A percentile compares a stretch with the other conserved stretches of the same genome.
Conservation (phyloP, 2,888 invertebrate genomes). For the Pycnomerus fuliginosus region DNA sequence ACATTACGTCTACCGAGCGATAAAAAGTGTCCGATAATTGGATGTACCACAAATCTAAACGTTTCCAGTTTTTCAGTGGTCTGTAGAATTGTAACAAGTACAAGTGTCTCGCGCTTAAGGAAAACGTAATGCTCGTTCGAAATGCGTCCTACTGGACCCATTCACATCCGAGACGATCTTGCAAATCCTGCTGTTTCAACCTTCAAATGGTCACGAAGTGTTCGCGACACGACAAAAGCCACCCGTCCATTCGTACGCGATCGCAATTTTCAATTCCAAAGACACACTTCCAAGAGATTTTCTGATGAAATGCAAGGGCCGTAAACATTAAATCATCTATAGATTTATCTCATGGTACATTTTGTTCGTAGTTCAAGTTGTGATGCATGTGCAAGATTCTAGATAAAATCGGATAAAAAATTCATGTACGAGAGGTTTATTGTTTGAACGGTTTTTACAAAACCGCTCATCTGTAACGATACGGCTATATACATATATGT, state of each 20-base stretch:
- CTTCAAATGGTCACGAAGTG: not conserved
- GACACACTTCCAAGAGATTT: too few species aligned
- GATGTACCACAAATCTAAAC: conserved; percentile 7
- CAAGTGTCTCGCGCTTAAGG: conserved; percentile 29
- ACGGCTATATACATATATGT: conserved; percentile 5
- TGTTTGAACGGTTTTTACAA: conserved; percentile 9
- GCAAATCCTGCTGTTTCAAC: not conserved
- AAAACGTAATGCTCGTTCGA: conserved; percentile 24
- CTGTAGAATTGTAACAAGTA: conserved; percentile 14
- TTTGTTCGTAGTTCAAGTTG: conserved; percentile 1
- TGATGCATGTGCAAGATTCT: not conserved
- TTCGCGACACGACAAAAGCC: too few species aligned
- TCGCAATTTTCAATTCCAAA: too few species aligned
- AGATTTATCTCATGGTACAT: conserved; percentile 5
- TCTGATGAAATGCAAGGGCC: too few species aligned
- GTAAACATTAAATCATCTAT: conserved; percentile 5
- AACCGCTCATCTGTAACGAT: conserved; percentile 8
- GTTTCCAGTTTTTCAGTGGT: conserved; percentile 20
- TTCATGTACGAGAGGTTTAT: conserved; percentile 2
- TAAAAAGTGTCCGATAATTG: conserved; percentile 5
- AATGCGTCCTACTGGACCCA: conserved; percentile 31
- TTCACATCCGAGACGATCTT: conserved; percentile 25
- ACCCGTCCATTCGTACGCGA: too few species aligned
- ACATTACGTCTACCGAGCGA: conserved; percentile 2
- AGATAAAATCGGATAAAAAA: not conserved